Evolutionary conservation across 1,140 invertebrate genomes (phyloP), one percentile per base, ranked within the genome.

Genomic region (Seison nebaliae): DNA sequence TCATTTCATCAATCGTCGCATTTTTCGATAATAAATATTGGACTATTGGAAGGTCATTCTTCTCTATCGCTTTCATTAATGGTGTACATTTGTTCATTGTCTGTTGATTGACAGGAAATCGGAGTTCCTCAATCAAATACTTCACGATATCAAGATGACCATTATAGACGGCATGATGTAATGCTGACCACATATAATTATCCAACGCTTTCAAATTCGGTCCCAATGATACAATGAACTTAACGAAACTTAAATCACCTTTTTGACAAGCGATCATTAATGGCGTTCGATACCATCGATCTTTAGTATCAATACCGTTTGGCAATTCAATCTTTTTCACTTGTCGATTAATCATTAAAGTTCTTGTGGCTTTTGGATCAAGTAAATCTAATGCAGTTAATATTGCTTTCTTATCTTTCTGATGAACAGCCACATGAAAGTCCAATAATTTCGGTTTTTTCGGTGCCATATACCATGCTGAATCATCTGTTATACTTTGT

Each of bases 391-490:
- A n/a, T n/a, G n/a, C n/a, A n/a, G n/a, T n/a, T n/a, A n/a, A n/a
- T n/a, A n/a, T n/a, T n/a, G n/a, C n/a, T n/a, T n/a, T n/a, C n/a
- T n/a, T n/a, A n/a, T n/a, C n/a, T n/a, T n/a, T n/a, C n/a, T n/a
- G n/a, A n/a, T n/a, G n/a, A n/a, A n/a, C n/a, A n/a, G n/a, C n/a
- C n/a, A n/a, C n/a, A n/a, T n/a, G n/a, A n/a, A n/a, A n/a, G n/a
- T n/a, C n/a, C n/a, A n/a, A n/a, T n/a, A n/a, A n/a, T n/a, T n/a
- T n/a, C n/a, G n/a, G n/a, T n/a, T n/a, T n/a, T n/a, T n/a, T n/a
- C n/a, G n/a, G n/a, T n/a, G n/a, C n/a, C n/a, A n/a, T n/a, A 40
- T 60, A 60, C 58, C 58, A 60, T 4, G 51, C 49, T n/a, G 52
- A 54, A 38, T 60, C 57, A n/a, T n/a, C n/a, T n/a, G n/a, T n/a